phyloP scores from a whole-genome alignment of 2,888 invertebrate species.

The Drosophila koepferae region DNA sequence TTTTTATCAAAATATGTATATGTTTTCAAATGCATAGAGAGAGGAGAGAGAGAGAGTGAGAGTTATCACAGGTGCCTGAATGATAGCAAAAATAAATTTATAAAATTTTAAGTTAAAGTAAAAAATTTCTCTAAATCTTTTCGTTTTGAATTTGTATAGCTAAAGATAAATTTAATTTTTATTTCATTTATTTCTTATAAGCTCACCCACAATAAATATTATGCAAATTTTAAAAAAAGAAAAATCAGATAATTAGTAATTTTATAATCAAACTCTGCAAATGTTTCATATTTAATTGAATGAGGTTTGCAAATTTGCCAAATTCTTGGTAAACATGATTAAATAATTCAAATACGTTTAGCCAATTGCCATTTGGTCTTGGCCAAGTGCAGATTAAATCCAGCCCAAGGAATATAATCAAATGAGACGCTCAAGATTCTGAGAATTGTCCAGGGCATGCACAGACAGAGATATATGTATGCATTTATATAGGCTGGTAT shows the following conservation, averaged over 20 bases:
- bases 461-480: neutral
- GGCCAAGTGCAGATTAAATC: conserved; percentile 1
- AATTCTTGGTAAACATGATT: conserved; percentile 1
- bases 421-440: conserved; percentile 9
- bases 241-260: no score
- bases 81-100: neutral
- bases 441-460: conserved; percentile 3
- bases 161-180: no score
- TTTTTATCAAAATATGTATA: neutral
- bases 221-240: no score
- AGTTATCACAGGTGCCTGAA: no score
- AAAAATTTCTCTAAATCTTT: no score
- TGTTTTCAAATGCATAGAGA: neutral
- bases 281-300: conserved; percentile 5
- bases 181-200: no score
- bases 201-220: no score
- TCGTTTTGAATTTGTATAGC: no score
- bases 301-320: conserved; percentile 5
- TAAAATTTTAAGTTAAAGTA: no score
- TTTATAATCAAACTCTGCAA: neutral
- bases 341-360: neutral
- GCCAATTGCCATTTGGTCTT: neutral
- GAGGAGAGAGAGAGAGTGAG: no score
- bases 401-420: conserved; percentile 3
- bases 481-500: neutral